Conservation (phyloP, 2,797 vertebrate genomes). For the Clarias laeviceps region DNA sequence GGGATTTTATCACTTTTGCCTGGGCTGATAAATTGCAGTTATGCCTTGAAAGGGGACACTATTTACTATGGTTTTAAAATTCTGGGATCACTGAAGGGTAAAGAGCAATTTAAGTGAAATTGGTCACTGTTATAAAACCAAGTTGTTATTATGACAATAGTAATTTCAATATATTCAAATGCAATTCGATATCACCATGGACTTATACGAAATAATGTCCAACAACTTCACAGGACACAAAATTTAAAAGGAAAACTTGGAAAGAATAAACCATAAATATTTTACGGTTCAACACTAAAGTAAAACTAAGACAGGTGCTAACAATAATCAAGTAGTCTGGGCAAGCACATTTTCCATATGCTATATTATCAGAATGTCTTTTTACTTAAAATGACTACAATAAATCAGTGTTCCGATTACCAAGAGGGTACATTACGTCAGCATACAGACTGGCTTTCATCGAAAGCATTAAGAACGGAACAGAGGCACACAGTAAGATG, state of each 20-base stretch:
- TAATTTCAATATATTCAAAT: neutral
- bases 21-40: neutral
- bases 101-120: neutral
- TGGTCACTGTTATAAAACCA: neutral
- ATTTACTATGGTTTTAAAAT: conserved; percentile 8
- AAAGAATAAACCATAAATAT: neutral
- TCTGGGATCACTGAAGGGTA: neutral
- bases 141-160: conserved; percentile 1
- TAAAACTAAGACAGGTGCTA: conserved; percentile 6
- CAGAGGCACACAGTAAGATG: conserved; percentile 45
- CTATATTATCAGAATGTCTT: conserved; percentile 23
- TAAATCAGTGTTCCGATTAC: conserved; percentile 31
- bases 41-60: conserved; percentile 1
- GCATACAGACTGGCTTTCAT: conserved; percentile 42
- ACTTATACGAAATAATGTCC: neutral
- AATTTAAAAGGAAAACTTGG: neutral
- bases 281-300: neutral
- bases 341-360: neutral
- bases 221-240: neutral
- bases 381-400: conserved; percentile 43
- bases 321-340: conserved; percentile 1
- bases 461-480: conserved; percentile 43
- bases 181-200: neutral
- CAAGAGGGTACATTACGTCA: conserved; percentile 50
- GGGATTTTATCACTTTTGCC: neutral